Conservation (phyloP, 2,888 invertebrate genomes). For the Monopis laevigella region DNA sequence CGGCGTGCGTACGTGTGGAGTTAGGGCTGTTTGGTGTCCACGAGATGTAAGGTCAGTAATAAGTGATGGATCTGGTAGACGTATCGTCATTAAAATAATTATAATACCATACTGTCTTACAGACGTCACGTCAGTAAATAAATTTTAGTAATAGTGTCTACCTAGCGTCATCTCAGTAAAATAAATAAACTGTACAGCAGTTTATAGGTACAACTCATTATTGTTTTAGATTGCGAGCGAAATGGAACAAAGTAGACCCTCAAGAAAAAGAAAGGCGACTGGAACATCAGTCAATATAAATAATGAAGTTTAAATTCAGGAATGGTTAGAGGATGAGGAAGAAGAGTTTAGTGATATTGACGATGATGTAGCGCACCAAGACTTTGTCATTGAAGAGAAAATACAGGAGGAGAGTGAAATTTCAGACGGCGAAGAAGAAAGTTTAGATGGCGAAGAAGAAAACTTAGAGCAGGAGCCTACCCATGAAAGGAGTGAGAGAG, state of each 20-base stretch:
- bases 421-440: conserved; percentile 2
- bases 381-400: not conserved
- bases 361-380: conserved; percentile 1
- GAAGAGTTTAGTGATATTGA: not conserved
- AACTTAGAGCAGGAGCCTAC: conserved; percentile 10
- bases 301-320: not conserved
- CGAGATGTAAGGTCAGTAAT: too few relatives aligned
- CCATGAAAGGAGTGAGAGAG: too few relatives aligned
- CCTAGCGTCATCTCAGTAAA: too few relatives aligned
- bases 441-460: not conserved
- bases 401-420: too few relatives aligned
- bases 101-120: not conserved
- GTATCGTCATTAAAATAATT: not conserved
- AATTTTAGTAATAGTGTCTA: too few relatives aligned
- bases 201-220: too few relatives aligned
- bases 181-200: too few relatives aligned
- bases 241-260: not conserved
- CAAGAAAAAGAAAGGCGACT: not conserved
- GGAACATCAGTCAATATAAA: not conserved
- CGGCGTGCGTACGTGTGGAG: conserved; percentile 2
- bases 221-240: not conserved
- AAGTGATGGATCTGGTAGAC: too few relatives aligned
- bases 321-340: conserved; percentile 1
- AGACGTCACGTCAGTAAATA: too few relatives aligned
- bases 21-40: too few relatives aligned